These are phyloP conservation scores for Leptosomus discolor DNA, from an alignment of 2,113 vertebrate species.

Conservation along the genomic window DNA sequence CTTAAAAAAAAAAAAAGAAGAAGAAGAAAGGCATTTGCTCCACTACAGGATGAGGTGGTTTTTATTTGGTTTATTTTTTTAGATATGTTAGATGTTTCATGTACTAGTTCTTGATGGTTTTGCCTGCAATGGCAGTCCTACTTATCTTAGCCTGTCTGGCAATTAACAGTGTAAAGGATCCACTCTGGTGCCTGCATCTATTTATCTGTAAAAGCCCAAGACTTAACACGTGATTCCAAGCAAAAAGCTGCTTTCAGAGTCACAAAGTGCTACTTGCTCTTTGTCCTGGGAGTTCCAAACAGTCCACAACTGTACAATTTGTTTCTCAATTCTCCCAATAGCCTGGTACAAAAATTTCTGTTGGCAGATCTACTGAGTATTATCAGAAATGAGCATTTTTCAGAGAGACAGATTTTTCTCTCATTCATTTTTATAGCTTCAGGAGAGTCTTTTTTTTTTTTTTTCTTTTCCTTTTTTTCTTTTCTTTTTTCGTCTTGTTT, in stretches of 20 bases:
- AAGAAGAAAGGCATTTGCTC: not conserved
- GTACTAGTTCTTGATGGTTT: not conserved
- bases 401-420: not conserved
- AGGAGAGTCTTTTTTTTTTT: not conserved
- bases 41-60: rapidly evolving
- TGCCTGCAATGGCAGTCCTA: not conserved
- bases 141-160: not conserved
- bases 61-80: not conserved
- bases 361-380: not conserved
- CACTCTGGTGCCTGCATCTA: not conserved
- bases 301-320: not conserved
- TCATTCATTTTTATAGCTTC: not conserved
- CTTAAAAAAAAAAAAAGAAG: not conserved
- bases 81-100: not conserved
- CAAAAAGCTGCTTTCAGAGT: not conserved
- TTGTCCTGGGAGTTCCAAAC: not conserved
- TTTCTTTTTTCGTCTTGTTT: not conserved
- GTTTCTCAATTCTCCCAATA: not conserved
- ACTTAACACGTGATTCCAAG: not conserved
- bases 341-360: not conserved
- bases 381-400: not conserved
- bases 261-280: not conserved
- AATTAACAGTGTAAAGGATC: not conserved
- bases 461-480: not conserved
- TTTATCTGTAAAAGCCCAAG: not conserved